phyloP scores from a whole-genome alignment of 2,113 vertebrate species.

The Acrocephalus kingi region DNA sequence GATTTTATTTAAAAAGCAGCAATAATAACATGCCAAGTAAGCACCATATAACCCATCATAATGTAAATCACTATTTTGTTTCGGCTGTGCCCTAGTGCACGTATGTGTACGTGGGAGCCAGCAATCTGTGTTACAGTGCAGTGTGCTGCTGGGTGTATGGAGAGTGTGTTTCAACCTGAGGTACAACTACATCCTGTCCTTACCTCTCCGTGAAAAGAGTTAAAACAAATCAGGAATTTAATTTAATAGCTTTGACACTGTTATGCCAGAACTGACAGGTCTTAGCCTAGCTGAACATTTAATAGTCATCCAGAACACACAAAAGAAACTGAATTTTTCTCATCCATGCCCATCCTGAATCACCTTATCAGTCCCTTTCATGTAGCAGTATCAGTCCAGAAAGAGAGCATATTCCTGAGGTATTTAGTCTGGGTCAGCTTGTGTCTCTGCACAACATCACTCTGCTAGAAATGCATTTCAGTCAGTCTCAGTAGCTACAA shows the following conservation, averaged over 20 bases:
- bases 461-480: not conserved
- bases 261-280: not conserved
- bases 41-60: not conserved
- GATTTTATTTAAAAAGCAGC: not conserved
- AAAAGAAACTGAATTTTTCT: not conserved
- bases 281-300: not conserved
- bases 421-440: not conserved
- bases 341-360: not conserved
- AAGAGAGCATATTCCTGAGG: not conserved
- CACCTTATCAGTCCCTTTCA: not conserved
- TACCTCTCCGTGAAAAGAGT: not conserved
- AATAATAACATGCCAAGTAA: not conserved
- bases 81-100: not conserved
- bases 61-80: not conserved
- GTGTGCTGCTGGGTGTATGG: not conserved
- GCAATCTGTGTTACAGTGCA: not conserved
- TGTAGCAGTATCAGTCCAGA: not conserved
- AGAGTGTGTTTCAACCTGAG: not conserved
- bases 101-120: not conserved
- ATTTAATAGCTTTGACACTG: not conserved
- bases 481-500: not conserved
- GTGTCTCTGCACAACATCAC: not conserved
- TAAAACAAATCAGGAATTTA: not conserved
- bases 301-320: not conserved
- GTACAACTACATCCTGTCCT: not conserved